A percentile compares a stretch with the other conserved stretches of the same genome.
Conservation (phyloP, 1,140 invertebrate genomes). For the Leptinotarsa lineolata region DNA sequence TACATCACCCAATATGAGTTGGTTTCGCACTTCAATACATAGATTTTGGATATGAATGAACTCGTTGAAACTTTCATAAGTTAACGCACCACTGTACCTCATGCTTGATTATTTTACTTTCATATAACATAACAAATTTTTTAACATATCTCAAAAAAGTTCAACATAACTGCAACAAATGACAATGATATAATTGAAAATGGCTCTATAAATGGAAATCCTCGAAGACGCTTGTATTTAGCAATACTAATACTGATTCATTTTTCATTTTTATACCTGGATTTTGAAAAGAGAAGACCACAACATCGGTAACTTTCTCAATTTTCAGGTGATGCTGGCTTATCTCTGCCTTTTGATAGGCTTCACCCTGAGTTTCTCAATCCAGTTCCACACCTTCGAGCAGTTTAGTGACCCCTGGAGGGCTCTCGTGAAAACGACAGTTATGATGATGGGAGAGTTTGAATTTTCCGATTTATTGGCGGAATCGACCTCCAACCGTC, state of each 20-base stretch:
- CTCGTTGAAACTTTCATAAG: too few species aligned
- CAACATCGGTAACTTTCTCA: neutral
- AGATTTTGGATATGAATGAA: too few species aligned
- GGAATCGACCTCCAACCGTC: neutral
- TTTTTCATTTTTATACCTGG: too few species aligned
- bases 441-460: conserved; percentile 68
- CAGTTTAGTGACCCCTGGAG: conserved; percentile 57
- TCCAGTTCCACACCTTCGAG: conserved; percentile 57
- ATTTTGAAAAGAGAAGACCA: too few species aligned
- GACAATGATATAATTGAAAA: neutral
- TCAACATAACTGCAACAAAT: neutral
- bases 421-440: conserved; percentile 60
- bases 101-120: too few species aligned
- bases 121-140: too few species aligned
- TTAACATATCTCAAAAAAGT: too few species aligned
- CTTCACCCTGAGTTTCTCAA: conserved; percentile 62
- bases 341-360: conserved; percentile 62
- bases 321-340: conserved; percentile 56
- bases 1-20: too few species aligned
- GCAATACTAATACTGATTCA: too few species aligned
- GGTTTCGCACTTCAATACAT: too few species aligned
- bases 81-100: too few species aligned
- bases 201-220: neutral
- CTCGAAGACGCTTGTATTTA: too few species aligned
- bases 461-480: conserved; percentile 59